These are phyloP conservation scores for Microplitis demolitor DNA, from an alignment of 1,140 invertebrate genomes.

Conservation along the genomic window DNA sequence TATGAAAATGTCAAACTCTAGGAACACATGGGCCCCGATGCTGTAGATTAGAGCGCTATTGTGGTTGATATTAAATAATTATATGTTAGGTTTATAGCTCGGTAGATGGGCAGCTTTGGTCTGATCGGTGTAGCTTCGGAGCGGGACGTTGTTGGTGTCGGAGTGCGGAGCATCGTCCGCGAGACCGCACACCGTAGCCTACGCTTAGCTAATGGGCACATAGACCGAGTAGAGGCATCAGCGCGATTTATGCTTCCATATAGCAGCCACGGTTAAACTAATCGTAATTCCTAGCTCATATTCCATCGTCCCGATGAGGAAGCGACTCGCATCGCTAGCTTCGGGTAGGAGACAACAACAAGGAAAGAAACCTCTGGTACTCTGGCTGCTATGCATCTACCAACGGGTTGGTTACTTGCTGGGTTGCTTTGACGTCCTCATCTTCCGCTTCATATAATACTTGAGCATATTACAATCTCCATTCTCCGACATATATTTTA, in stretches of 20 bases:
- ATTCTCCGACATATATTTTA: no score
- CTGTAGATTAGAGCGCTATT: not conserved
- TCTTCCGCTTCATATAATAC: not conserved
- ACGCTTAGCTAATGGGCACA: constrained; percentile 25
- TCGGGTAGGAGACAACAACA: no score
- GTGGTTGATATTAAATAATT: constrained; percentile 16
- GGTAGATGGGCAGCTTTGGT: not conserved
- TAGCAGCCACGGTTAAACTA: constrained; percentile 26
- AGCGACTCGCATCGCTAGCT: constrained; percentile 17
- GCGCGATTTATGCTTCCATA: constrained; percentile 22
- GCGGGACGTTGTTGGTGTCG: not conserved
- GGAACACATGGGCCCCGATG: not conserved
- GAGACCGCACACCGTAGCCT: constrained; percentile 18
- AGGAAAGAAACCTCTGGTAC: no score
- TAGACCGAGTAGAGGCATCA: constrained; percentile 9
- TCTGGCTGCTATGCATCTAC: no score
- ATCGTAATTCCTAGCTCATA: constrained; percentile 29
- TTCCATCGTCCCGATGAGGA: constrained; percentile 26
- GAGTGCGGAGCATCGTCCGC: constrained; percentile 12
- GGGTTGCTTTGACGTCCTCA: not conserved
- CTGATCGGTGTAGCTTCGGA: no score
- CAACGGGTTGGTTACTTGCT: not conserved
- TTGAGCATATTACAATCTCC: no score
- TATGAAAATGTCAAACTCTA: no score
- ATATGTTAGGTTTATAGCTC: constrained; percentile 14